Conservation (phyloP, 1,140 invertebrate genomes). For the Calephelis nemesis region DNA sequence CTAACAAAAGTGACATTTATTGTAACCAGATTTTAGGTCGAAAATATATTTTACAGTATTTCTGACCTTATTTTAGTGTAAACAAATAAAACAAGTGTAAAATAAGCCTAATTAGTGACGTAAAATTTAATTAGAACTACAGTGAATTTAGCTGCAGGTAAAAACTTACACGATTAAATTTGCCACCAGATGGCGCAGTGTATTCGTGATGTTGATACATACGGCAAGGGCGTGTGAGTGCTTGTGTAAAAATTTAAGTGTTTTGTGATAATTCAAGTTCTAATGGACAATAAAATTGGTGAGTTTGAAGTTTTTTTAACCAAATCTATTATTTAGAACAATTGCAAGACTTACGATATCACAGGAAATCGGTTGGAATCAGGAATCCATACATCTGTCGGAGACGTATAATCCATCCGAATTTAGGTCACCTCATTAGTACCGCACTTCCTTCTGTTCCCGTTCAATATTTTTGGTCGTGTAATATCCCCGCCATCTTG, state of each 20-base stretch:
- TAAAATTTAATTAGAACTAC: slow-evolving; percentile 58
- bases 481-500: slow-evolving; percentile 74
- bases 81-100: slow-evolving; percentile 39
- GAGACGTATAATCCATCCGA: slow-evolving; percentile 69
- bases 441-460: slow-evolving; percentile 49
- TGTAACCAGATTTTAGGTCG: background rate
- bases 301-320: slow-evolving; percentile 44
- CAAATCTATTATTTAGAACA: slow-evolving; percentile 32
- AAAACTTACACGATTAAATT: slow-evolving; percentile 46
- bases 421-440: slow-evolving; percentile 57
- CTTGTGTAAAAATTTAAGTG: slow-evolving; percentile 74
- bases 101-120: slow-evolving; percentile 38
- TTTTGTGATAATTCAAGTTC: slow-evolving; percentile 66
- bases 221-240: slow-evolving; percentile 75
- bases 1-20: slow-evolving; percentile 11
- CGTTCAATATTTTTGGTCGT: slow-evolving; percentile 46
- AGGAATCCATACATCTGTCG: slow-evolving; percentile 70
- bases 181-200: slow-evolving; percentile 70
- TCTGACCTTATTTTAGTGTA: slow-evolving; percentile 29
- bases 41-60: slow-evolving; percentile 17
- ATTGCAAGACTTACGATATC: slow-evolving; percentile 37
- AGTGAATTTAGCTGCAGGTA: slow-evolving; percentile 63
- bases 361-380: slow-evolving; percentile 58
- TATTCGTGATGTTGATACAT: slow-evolving; percentile 76
- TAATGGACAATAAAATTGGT: slow-evolving; percentile 62